Percentiles rank a stretch among this genome's conserved stretches.
phyloP scores from a whole-genome alignment of 2,113 vertebrate species.

The Vulpes ferrilata region DNA sequence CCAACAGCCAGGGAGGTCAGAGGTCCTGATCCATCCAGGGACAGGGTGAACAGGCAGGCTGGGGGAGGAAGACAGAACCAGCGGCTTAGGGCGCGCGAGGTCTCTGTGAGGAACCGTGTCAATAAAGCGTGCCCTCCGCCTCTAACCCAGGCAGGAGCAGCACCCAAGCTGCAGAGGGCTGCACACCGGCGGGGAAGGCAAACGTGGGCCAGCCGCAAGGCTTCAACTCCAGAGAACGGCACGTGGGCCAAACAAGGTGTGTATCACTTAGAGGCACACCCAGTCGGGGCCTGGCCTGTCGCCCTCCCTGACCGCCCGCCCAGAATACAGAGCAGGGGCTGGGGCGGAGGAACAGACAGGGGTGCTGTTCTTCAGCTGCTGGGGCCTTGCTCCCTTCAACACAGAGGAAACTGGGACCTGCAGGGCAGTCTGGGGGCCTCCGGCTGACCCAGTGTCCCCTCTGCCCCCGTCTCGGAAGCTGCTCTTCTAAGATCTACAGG shows the following conservation, averaged over 20 bases:
- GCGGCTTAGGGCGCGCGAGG: neutral
- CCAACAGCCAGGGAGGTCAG: conserved; percentile 91
- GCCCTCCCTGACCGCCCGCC: neutral
- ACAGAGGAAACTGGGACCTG: neutral
- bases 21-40: conserved; percentile 92
- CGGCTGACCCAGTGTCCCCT: neutral
- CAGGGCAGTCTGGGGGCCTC: neutral
- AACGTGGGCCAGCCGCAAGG: neutral
- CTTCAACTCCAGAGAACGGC: neutral
- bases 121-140: neutral
- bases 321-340: neutral
- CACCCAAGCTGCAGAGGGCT: neutral
- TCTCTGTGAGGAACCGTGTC: neutral
- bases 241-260: neutral
- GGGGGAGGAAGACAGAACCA: neutral
- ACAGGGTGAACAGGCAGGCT: conserved; percentile 93
- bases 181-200: rapidly evolving
- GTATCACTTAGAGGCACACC: neutral
- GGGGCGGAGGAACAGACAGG: neutral
- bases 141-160: neutral
- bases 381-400: neutral
- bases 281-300: neutral
- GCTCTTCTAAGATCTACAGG: neutral
- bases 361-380: neutral
- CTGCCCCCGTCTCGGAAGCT: too few relatives aligned